phyloP scores from a whole-genome alignment of 1,140 invertebrate genomes.

The Choristoneura fumiferana region DNA sequence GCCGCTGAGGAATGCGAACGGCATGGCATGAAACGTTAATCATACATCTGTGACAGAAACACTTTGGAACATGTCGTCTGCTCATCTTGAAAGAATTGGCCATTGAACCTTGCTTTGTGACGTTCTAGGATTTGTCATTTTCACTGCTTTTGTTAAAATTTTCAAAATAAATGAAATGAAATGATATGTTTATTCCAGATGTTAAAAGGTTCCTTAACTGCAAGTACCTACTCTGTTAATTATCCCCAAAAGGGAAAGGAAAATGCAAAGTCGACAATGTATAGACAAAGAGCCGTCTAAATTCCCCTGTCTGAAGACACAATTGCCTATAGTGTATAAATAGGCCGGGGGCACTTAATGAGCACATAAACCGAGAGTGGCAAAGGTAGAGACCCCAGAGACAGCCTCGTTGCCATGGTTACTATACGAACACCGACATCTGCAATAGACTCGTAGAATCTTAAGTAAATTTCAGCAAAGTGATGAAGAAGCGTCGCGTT shows the following conservation, averaged over 20 bases:
- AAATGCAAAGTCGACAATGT: conserved; percentile 48
- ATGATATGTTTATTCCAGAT: too few relatives aligned
- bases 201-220: too few relatives aligned
- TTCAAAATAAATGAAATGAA: too few relatives aligned
- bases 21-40: conserved; percentile 64
- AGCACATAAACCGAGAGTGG: conserved; percentile 55
- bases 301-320: conserved; percentile 45
- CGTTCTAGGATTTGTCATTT: conserved; percentile 14
- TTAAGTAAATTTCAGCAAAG: too few relatives aligned
- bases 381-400: conserved; percentile 39
- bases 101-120: conserved; percentile 35
- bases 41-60: conserved; percentile 74
- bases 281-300: conserved; percentile 60
- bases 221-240: conserved; percentile 13
- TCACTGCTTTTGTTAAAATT: conserved; percentile 16
- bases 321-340: conserved; percentile 57
- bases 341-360: conserved; percentile 62
- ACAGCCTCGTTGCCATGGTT: conserved; percentile 41
- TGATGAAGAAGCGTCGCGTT: too few relatives aligned
- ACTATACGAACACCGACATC: conserved; percentile 17
- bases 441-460: background rate
- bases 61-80: conserved; percentile 49
- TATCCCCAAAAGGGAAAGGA: conserved; percentile 35
- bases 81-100: conserved; percentile 28
- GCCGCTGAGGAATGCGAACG: conserved; percentile 59